Evolutionary conservation across 2,888 invertebrate species (phyloP), one percentile per base, ranked within the genome.

Genomic region (Phyllotreta cruciferae): DNA sequence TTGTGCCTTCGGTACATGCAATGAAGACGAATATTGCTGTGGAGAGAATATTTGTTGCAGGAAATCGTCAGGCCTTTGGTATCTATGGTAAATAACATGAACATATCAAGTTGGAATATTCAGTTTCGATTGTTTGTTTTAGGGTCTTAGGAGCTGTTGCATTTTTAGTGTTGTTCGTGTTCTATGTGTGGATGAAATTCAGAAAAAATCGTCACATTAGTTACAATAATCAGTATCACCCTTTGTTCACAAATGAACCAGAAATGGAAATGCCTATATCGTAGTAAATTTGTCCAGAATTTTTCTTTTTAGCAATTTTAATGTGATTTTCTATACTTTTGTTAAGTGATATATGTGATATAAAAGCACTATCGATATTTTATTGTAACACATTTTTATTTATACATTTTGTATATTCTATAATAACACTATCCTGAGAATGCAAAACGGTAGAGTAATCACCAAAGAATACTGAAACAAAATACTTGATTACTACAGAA

Each of bases 1-100:
- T 72, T 80, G 80, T 58, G 79, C 78, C 60, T 79, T 77, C 68
- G 78, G 74, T 10, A 66, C 72, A 41, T 80, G 79, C 52, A 73
- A 77, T 50, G 71, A 73, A 13, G 72, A 75, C n/a, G 71, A 80
- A 66, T 76, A 77, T 66, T 80, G 80, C 63, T 80, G 80, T 66
- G 79, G 77, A 5, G 74, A 79, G 37, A 78, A 79, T 66, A 75
- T 73, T 68, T 80, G 80, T 61, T 80, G 80, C 63, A 72, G 74
- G 34, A 78, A 77, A 63, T 74, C 74, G 4, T 55, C 69, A 24
- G 75, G 77, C 45, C 57, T 78, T 42, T 78, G 78, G 78, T 79
- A 77, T 61, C 77, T 77, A 56, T 79, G 80, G 80, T 79, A 75
- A 74, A 36, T 10, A 35, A 4, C 1, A 24, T 44, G 5, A 8